These are phyloP conservation scores for Chironomus tepperi DNA, from an alignment of 1,140 invertebrate species.

Conservation along the genomic window DNA sequence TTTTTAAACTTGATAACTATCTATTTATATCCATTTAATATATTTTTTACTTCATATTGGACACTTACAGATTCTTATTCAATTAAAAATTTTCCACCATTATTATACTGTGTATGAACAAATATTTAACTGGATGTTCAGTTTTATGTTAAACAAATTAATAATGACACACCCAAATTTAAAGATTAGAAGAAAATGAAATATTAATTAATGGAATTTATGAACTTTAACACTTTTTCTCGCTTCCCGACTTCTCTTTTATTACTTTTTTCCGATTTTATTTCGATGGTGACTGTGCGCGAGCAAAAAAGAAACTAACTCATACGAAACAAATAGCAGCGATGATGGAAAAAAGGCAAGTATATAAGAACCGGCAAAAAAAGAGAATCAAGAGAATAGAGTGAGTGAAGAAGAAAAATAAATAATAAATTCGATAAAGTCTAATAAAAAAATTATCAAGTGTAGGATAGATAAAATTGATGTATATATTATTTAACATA, in stretches of 20 bases:
- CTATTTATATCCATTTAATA: neutral
- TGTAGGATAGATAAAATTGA: no score
- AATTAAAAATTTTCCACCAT: neutral
- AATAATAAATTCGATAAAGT: no score
- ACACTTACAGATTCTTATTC: neutral
- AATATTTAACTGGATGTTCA: no score
- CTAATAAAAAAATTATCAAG: no score
- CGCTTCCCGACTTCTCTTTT: neutral
- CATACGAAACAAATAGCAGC: neutral
- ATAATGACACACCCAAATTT: neutral
- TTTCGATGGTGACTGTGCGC: conserved; percentile 10
- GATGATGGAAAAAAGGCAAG: no score
- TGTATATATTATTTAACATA: no score
- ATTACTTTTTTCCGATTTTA: neutral
- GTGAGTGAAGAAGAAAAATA: neutral
- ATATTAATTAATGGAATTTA: neutral
- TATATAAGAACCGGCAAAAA: neutral
- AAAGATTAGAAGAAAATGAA: neutral
- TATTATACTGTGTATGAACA: neutral
- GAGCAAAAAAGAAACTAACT: conserved; percentile 8
- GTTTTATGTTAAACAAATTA: no score
- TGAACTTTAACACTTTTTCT: conserved; percentile 1
- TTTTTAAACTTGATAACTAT: neutral
- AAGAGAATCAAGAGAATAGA: neutral
- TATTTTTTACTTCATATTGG: neutral